A percentile compares a stretch with the other conserved stretches of the same genome.
These are phyloP conservation scores for Mesaphorura yosii DNA, from an alignment of 1,140 invertebrate genomes.

Conservation along the genomic window DNA sequence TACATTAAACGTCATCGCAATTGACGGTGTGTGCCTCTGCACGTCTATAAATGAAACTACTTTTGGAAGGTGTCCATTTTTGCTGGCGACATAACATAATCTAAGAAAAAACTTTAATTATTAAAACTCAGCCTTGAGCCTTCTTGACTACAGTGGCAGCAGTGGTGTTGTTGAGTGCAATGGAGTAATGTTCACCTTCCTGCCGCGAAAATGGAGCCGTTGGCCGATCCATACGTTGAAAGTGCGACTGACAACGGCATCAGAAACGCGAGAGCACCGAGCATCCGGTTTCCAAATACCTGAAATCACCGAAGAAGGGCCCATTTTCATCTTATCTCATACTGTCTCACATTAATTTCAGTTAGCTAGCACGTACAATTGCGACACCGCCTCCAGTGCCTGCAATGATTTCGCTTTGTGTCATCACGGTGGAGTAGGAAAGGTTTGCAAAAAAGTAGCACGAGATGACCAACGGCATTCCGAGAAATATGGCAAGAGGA, in stretches of 20 bases:
- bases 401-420: conserved; percentile 64
- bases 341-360: too few species aligned
- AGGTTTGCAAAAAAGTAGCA: conserved; percentile 86
- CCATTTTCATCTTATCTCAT: too few species aligned
- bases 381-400: conserved; percentile 84
- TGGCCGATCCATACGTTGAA: conserved; percentile 52
- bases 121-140: too few species aligned
- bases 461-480: conserved; percentile 70
- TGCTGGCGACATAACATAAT: conserved; percentile 44
- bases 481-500: conserved; percentile 65
- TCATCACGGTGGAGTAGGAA: conserved; percentile 79
- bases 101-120: conserved; percentile 4
- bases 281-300: conserved; percentile 22
- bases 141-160: too few species aligned
- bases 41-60: conserved; percentile 46
- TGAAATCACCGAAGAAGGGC: conserved; percentile 8
- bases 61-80: conserved; percentile 44
- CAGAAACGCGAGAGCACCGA: conserved; percentile 27
- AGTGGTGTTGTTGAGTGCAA: too few species aligned
- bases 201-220: conserved; percentile 42
- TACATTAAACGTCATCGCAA: conserved; percentile 44
- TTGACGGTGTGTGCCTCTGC: conserved; percentile 41
- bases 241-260: conserved; percentile 46
- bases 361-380: too few species aligned
- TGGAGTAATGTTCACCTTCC: conserved; percentile 6